A percentile compares a stretch with the other conserved stretches of the same genome.
phyloP scores from a whole-genome alignment of 2,888 invertebrate genomes.

The Ophioninae sp. region DNA sequence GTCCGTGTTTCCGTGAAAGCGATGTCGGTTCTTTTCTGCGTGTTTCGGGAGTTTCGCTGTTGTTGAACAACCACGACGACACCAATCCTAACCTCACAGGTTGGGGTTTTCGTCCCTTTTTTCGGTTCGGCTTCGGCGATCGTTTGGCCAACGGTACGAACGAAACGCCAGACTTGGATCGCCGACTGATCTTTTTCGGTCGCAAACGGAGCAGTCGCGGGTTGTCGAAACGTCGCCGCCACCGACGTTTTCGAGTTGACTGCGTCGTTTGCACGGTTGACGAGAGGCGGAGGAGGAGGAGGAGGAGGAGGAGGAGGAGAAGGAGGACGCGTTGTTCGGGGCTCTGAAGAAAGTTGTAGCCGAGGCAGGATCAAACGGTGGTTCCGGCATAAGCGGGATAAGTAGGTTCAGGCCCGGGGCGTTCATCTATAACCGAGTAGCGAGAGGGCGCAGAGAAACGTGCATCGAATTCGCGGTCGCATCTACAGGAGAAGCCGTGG shows the following conservation, averaged over 20 bases:
- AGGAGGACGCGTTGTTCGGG: not conserved
- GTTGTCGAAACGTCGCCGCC: too few species aligned
- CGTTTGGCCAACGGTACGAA: not conserved
- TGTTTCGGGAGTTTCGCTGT: too few species aligned
- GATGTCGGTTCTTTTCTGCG: too few species aligned
- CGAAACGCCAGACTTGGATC: not conserved
- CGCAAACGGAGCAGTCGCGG: too few species aligned
- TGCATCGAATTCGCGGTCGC: slow-evolving; percentile 25
- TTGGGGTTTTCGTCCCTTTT: not conserved
- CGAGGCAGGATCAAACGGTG: slow-evolving; percentile 36
- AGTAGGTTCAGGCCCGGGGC: slow-evolving; percentile 25
- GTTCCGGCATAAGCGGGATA: slow-evolving; percentile 9
- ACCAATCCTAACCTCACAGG: too few species aligned
- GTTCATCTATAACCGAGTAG: slow-evolving; percentile 2
- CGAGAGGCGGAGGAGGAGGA: too few species aligned
- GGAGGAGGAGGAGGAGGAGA: too few species aligned
- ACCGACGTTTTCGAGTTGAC: too few species aligned
- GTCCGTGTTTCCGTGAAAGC: not conserved
- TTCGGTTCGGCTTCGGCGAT: not conserved
- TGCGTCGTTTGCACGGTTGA: too few species aligned
- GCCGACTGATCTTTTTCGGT: too few species aligned
- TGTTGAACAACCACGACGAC: not conserved
- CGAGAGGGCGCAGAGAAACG: slow-evolving; percentile 19
- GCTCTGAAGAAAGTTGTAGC: slow-evolving; percentile 21
- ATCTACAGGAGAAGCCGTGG: slow-evolving; percentile 35